phyloP scores from a whole-genome alignment of 2,113 vertebrate genomes.

The Eubucco bourcierii region DNA sequence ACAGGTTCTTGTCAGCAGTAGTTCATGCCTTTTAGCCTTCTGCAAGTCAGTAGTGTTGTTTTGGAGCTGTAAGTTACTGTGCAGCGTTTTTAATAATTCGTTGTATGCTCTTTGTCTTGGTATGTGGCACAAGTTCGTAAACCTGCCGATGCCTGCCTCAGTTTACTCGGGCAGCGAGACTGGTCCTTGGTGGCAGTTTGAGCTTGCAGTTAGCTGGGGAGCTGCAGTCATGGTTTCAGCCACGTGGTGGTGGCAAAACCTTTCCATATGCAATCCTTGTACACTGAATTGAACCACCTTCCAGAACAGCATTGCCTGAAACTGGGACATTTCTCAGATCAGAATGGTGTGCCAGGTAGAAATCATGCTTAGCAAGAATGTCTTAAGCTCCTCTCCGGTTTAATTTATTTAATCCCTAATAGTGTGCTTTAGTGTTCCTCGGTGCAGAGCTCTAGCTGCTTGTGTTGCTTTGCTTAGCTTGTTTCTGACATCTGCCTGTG shows the following conservation, averaged over 20 bases:
- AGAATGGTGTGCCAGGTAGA: background rate
- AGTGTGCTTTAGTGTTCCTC: conserved; percentile 3
- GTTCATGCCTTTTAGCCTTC: background rate
- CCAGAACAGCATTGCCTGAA: background rate
- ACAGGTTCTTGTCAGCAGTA: background rate
- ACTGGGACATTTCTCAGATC: background rate
- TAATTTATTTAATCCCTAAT: conserved; percentile 39
- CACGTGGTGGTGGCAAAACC: conserved; percentile 64
- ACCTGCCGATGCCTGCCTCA: accelerated
- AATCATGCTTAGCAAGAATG: background rate
- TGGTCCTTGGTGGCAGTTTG: background rate
- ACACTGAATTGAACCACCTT: background rate
- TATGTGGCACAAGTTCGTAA: accelerated
- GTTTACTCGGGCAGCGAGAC: background rate
- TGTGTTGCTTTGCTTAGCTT: background rate
- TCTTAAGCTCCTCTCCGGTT: background rate
- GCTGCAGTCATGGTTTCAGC: conserved; percentile 14
- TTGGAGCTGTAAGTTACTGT: conserved; percentile 9
- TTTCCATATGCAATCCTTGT: background rate
- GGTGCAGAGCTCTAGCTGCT: background rate
- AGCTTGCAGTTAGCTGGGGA: background rate
- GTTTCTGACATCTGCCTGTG: conserved; percentile 25
- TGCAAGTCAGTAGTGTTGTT: background rate
- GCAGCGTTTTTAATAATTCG: background rate
- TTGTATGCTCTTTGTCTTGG: background rate